Conservation (phyloP, 1,140 invertebrate genomes). For the Battus philenor region DNA sequence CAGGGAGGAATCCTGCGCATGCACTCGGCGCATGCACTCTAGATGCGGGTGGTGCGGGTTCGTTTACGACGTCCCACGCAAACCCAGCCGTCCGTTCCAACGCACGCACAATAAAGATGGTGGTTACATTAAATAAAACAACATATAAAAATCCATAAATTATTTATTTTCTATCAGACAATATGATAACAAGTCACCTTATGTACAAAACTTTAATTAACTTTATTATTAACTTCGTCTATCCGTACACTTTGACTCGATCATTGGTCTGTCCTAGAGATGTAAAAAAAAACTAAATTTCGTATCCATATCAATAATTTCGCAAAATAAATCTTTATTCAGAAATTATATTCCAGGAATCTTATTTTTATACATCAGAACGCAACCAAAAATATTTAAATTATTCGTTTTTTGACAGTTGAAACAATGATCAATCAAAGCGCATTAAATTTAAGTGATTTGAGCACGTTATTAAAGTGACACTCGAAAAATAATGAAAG, state of each 20-base stretch:
- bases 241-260: slow-evolving; percentile 10
- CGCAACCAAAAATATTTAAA: not conserved
- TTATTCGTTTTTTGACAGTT: not conserved
- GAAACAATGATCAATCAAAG: slow-evolving; percentile 4
- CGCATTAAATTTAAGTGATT: slow-evolving; percentile 8
- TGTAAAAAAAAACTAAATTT: not conserved
- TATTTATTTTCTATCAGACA: slow-evolving; percentile 68
- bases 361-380: not conserved
- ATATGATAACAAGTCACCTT: slow-evolving; percentile 65
- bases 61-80: too few species aligned
- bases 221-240: slow-evolving; percentile 25
- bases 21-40: too few species aligned
- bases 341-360: not conserved
- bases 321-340: not conserved
- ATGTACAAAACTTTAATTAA: slow-evolving; percentile 62
- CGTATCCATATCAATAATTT: not conserved
- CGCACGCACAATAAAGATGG: too few species aligned
- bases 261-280: not conserved
- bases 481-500: not conserved
- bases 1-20: too few species aligned
- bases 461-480: slow-evolving; percentile 12
- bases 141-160: slow-evolving; percentile 65
- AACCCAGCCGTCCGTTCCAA: too few species aligned
- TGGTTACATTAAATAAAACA: too few species aligned
- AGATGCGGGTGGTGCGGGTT: too few species aligned